phyloP scores from a whole-genome alignment of 2,888 invertebrate species.

The Dascillus cervinus region DNA sequence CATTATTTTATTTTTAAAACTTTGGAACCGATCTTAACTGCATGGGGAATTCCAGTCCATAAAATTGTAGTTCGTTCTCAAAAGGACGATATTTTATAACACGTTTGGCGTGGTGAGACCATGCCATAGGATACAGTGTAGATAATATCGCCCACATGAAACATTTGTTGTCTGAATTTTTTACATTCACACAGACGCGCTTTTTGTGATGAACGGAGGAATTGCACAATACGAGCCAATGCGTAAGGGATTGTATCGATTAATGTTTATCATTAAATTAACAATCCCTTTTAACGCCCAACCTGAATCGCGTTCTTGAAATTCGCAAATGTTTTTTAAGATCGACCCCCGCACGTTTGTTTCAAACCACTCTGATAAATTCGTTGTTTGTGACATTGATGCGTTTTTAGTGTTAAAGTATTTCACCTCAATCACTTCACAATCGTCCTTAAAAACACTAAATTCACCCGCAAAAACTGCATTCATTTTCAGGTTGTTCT shows the following conservation, averaged over 20 bases:
- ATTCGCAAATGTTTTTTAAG: neutral
- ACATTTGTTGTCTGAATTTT: too few relatives aligned
- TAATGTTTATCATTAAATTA: conserved; percentile 2
- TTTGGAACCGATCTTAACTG: too few relatives aligned
- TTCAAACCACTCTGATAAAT: conserved; percentile 1
- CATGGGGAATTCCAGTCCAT: too few relatives aligned
- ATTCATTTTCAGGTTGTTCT: neutral
- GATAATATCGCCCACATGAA: conserved; percentile 1
- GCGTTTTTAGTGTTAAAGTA: conserved; percentile 1
- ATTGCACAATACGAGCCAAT: conserved; percentile 1
- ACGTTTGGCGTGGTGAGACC: too few relatives aligned
- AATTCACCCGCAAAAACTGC: conserved; percentile 2
- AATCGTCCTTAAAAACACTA: neutral
- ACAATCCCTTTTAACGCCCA: conserved; percentile 1
- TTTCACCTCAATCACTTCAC: neutral
- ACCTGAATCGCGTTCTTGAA: conserved; percentile 2
- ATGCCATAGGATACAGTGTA: too few relatives aligned
- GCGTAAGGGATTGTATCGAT: neutral
- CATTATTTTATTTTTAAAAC: too few relatives aligned
- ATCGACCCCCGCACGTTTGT: neutral
- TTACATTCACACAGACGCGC: conserved; percentile 1
- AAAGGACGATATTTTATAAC: too few relatives aligned
- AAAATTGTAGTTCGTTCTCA: too few relatives aligned
- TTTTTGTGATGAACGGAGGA: too few relatives aligned
- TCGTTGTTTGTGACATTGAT: conserved; percentile 1